Evolutionary conservation across 2,888 invertebrate genomes (phyloP), one percentile per base, ranked within the genome.

Genomic region (Erynnis tages): DNA sequence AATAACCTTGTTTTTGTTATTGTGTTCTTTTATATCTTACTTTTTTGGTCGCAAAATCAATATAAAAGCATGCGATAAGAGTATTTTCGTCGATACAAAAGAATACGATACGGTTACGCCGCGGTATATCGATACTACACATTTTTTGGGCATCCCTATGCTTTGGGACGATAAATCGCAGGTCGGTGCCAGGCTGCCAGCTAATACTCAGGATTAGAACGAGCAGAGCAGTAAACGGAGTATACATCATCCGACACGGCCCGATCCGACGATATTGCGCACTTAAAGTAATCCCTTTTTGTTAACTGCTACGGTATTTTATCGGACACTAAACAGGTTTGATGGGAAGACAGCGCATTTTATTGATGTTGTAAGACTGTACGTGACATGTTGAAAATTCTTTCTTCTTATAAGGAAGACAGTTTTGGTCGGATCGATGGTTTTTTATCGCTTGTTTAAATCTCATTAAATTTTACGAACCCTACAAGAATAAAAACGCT

Each of bases 121-220:
- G n/a, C n/a, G n/a, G n/a, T n/a, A n/a, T n/a, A n/a, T n/a, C n/a
- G n/a, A n/a, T n/a, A n/a, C n/a, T n/a, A n/a, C n/a, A n/a, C n/a
- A n/a, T n/a, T n/a, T n/a, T n/a, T n/a, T n/a, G n/a, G n/a, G n/a
- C n/a, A n/a, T n/a, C n/a, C n/a, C n/a, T n/a, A n/a, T n/a, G 71
- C 65, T 66, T 58, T 44, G 60, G 57, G 65, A 70, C 75, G 67
- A 81, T 82, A 82, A 82, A 83, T 82, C 76, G 66, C 58, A 62
- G 74, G 71, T 72, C 69, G 71, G 61, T 69, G 73, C 73, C 69
- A 69, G 73, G 71, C 60, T 69, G 73, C 73, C 69, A 69, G 73
- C 71, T 79, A 79, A 82, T 78, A 70, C 79, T 65, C 47, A 43
- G 75, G 77, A 80, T 83, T 82, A 82, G 71, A 67, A 76, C n/a